phyloP scores from a whole-genome alignment of 2,797 vertebrate species.

The Enoplosus armatus region DNA sequence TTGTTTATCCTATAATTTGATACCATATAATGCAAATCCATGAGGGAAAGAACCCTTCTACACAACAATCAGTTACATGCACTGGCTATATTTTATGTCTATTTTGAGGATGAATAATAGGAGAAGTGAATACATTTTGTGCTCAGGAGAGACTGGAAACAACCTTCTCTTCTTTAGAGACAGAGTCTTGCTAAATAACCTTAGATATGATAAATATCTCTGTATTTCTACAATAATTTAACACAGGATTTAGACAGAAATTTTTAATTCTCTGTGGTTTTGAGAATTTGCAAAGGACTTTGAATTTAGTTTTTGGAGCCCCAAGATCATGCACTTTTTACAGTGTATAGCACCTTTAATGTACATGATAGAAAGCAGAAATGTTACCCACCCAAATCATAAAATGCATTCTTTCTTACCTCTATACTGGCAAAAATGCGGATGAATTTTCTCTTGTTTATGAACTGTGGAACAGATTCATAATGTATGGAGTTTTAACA shows the following conservation, averaged over 20 bases:
- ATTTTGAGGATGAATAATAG: neutral
- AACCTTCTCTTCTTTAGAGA: neutral
- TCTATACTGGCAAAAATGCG: neutral
- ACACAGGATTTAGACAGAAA: neutral
- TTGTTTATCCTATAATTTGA: constrained; percentile 6
- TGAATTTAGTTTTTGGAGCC: neutral
- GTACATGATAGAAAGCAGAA: neutral
- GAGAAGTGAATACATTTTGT: neutral
- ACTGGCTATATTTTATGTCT: neutral
- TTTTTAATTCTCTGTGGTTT: neutral
- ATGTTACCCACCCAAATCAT: no score
- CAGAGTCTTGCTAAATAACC: neutral
- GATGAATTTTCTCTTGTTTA: constrained; percentile 1
- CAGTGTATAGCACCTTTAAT: neutral
- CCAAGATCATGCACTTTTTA: no score
- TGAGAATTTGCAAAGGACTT: neutral
- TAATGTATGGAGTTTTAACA: constrained; percentile 22
- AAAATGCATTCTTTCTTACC: neutral
- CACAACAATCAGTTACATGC: no score
- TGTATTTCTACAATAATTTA: neutral
- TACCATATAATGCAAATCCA: neutral
- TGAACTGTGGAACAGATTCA: constrained; percentile 19
- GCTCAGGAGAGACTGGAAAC: neutral
- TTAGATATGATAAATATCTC: no score
- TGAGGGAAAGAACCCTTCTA: neutral